Percentiles rank a stretch among this genome's conserved stretches.
Evolutionary conservation across 2,888 invertebrate genomes (phyloP).

Genomic region (Theretra japonica): DNA sequence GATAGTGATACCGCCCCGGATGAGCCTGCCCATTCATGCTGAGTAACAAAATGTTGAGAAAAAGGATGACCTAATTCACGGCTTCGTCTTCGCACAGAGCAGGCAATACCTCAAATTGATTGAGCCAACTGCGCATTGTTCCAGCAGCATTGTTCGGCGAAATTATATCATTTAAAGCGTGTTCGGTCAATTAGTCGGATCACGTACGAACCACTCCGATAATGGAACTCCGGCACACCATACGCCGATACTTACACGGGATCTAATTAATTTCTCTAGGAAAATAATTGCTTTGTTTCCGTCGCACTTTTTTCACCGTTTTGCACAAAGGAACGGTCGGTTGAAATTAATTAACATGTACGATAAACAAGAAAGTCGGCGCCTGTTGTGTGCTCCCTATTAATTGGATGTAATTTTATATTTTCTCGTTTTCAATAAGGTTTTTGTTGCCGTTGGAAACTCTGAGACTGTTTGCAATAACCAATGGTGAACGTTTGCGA

Average conservation of each 20-base stretch:
- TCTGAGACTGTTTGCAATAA: neutral
- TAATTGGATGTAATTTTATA: conserved; percentile 12
- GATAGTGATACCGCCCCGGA: too few relatives aligned
- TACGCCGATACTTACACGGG: conserved; percentile 45
- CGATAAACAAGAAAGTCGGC: conserved; percentile 28
- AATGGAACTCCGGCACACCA: conserved; percentile 50
- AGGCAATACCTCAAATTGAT: neutral
- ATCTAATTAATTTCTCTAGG: conserved; percentile 57
- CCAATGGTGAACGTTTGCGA: neutral
- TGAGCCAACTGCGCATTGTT: neutral
- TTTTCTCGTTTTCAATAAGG: neutral
- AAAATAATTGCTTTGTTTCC: conserved; percentile 56
- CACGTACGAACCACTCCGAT: conserved; percentile 56
- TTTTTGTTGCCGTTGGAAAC: neutral
- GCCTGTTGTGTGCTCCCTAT: conserved; percentile 1
- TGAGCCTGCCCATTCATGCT: too few relatives aligned
- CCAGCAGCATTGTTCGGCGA: conserved; percentile 24
- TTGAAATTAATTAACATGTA: conserved; percentile 46
- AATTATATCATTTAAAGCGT: conserved; percentile 47
- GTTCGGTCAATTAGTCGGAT: conserved; percentile 54
- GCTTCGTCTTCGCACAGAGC: neutral
- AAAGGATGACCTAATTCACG: neutral
- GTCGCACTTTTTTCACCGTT: conserved; percentile 33
- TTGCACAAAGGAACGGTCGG: conserved; percentile 39
- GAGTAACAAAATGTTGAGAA: neutral